Evolutionary conservation across 1,140 invertebrate genomes (phyloP).

Genomic region (Neodiprion fabricii): DNA sequence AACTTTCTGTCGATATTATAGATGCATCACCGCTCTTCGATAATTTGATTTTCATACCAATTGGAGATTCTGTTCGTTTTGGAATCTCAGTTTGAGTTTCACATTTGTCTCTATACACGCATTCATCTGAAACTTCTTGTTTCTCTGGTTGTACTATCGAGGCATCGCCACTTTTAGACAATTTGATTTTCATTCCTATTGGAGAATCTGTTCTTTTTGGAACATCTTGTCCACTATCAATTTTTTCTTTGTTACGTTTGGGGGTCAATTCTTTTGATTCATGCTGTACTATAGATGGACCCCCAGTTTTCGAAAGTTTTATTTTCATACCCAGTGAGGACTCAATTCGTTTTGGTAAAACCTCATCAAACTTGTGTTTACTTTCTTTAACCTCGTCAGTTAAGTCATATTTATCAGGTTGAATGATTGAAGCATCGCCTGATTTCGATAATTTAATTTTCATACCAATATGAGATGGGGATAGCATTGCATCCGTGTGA

Average conservation of each 20-base stretch:
- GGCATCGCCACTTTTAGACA: conserved; percentile 46
- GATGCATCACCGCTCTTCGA: conserved; percentile 43
- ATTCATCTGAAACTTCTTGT: conserved; percentile 37
- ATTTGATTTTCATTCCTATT: conserved; percentile 54
- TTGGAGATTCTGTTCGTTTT: conserved; percentile 42
- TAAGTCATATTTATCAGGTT: conserved; percentile 34
- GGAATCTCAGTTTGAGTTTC: conserved; percentile 28
- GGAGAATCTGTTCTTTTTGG: conserved; percentile 43
- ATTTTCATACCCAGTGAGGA: conserved; percentile 57
- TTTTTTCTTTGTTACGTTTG: conserved; percentile 31
- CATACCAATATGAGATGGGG: conserved; percentile 51
- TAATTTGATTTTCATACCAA: conserved; percentile 45
- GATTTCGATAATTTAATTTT: conserved; percentile 58
- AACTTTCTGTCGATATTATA: conserved; percentile 38
- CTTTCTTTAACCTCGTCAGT: conserved; percentile 28
- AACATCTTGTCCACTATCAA: conserved; percentile 44
- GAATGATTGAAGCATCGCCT: conserved; percentile 56
- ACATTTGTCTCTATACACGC: conserved; percentile 38
- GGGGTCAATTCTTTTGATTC: conserved; percentile 33
- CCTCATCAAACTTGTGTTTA: conserved; percentile 30
- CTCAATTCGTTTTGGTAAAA: conserved; percentile 29
- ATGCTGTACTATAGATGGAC: conserved; percentile 43
- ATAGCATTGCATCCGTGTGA: conserved; percentile 48
- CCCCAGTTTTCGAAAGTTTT: conserved; percentile 52
- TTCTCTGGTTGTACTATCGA: conserved; percentile 46